Evolutionary conservation across 2,888 invertebrate species (phyloP).

Genomic region (Pollenia angustigena): DNA sequence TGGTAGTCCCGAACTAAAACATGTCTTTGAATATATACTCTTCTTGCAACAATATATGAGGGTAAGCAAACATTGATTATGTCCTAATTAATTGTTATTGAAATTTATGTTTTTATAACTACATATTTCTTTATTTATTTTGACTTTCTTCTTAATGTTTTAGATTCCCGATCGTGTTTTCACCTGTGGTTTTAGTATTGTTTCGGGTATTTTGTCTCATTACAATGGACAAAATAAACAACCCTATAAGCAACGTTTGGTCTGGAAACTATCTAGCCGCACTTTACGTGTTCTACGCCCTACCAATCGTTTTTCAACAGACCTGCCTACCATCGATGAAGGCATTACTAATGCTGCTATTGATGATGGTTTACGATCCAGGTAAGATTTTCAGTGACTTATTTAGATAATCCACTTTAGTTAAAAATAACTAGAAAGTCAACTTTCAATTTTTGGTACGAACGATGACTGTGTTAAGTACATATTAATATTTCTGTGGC

Average conservation of each 20-base stretch:
- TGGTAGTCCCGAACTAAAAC: conserved; percentile 86
- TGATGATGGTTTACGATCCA: conserved; percentile 83
- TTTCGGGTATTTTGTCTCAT: conserved; percentile 87
- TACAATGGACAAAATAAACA: conserved; percentile 90
- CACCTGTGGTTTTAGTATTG: conserved; percentile 86
- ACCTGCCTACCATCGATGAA: conserved; percentile 90
- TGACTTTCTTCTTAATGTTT: background rate
- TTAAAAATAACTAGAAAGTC: background rate
- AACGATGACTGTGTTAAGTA: too few species aligned
- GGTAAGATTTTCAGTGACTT: conserved; percentile 77
- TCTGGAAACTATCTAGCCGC: conserved; percentile 91
- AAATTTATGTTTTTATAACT: background rate
- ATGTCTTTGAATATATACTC: conserved; percentile 89
- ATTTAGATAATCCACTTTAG: conserved; percentile 1
- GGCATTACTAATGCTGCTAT: conserved; percentile 84
- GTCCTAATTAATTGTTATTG: background rate
- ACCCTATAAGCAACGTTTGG: conserved; percentile 89
- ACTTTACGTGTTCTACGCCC: conserved; percentile 89
- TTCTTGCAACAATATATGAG: conserved; percentile 90
- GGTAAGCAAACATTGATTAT: conserved; percentile 84
- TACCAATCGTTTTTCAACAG: conserved; percentile 89
- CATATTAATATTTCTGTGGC: too few species aligned
- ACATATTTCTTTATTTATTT: conserved; percentile 4
- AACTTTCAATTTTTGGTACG: too few species aligned
- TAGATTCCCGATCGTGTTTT: conserved; percentile 89